Conservation (phyloP, 2,888 invertebrate genomes). For the Eilema caniola region DNA sequence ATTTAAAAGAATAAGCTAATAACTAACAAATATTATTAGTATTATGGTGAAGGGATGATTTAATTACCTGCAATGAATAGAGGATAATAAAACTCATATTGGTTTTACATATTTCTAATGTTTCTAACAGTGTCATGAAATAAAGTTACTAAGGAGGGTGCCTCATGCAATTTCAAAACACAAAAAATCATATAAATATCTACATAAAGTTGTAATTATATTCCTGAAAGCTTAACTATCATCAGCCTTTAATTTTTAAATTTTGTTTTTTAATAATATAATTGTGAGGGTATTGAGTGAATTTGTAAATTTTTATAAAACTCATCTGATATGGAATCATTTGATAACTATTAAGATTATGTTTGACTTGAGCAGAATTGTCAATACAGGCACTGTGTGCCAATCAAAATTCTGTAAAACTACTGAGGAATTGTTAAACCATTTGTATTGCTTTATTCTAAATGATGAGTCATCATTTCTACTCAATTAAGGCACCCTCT, state of each 20-base stretch:
- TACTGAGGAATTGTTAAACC: too few relatives aligned
- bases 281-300: not conserved
- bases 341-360: not conserved
- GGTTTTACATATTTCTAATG: not conserved
- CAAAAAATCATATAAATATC: too few relatives aligned
- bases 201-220: not conserved
- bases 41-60: not conserved
- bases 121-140: not conserved
- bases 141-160: not conserved
- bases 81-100: not conserved
- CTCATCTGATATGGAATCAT: not conserved
- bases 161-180: not conserved
- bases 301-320: not conserved
- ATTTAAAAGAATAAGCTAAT: not conserved
- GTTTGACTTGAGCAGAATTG: too few relatives aligned
- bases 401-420: too few relatives aligned
- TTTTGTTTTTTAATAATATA: too few relatives aligned
- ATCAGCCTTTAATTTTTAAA: too few relatives aligned
- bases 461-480: not conserved
- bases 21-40: not conserved
- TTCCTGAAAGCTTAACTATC: not conserved
- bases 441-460: not conserved
- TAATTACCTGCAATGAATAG: not conserved
- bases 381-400: too few relatives aligned
- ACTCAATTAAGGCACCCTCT: not conserved